Conservation (phyloP, 1,140 invertebrate genomes). For the Berghia stephanieae region DNA sequence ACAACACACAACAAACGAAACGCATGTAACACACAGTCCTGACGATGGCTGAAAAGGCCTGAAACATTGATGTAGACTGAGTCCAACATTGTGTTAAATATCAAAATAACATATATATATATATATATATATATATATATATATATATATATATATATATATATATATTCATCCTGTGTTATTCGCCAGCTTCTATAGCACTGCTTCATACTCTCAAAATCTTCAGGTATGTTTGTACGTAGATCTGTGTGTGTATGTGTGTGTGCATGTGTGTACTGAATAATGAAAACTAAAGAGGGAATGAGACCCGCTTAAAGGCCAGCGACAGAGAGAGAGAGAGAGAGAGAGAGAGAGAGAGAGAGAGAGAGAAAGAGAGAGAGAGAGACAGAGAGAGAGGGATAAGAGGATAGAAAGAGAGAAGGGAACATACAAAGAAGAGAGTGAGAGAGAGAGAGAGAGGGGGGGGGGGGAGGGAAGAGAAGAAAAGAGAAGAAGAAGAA, state of each 20-base stretch:
- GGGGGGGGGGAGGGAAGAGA: neutral
- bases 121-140: slow-evolving; percentile 6
- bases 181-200: no score
- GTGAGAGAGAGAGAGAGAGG: neutral
- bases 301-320: neutral
- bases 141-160: neutral
- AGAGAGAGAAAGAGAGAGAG: neutral
- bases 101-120: no score
- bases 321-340: neutral
- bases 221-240: neutral
- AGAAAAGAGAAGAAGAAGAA: neutral
- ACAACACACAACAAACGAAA: no score
- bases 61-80: no score
- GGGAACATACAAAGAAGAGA: neutral
- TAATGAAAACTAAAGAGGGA: neutral
- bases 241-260: neutral
- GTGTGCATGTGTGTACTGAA: neutral
- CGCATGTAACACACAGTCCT: no score
- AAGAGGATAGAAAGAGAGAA: neutral
- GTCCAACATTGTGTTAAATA: no score
- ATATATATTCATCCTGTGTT: neutral
- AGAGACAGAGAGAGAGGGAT: neutral
- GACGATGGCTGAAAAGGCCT: no score
- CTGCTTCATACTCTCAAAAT: neutral
- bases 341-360: neutral